Conservation (phyloP, 2,113 vertebrate species). For the Paraplagusia blochii region DNA sequence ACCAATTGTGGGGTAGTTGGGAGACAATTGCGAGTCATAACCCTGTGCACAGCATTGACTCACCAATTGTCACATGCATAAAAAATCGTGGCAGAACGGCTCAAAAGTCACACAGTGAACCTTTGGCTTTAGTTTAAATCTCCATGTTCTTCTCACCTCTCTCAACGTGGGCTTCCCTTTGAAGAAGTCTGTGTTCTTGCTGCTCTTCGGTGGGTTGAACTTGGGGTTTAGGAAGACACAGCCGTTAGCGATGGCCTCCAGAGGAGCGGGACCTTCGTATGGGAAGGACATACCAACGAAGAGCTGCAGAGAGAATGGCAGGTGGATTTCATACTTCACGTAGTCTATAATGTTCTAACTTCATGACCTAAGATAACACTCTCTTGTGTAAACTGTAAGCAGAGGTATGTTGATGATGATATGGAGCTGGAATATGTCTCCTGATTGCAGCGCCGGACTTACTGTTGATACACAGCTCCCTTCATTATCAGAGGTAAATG, state of each 20-base stretch:
- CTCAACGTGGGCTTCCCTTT: constrained; percentile 96
- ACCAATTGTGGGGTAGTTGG: too few species aligned
- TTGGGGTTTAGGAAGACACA: constrained; percentile 95
- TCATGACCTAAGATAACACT: too few species aligned
- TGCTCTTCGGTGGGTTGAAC: constrained; percentile 94
- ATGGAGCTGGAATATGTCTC: constrained; percentile 21
- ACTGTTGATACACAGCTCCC: constrained; percentile 15
- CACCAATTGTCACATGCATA: too few species aligned
- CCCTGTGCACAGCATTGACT: too few species aligned
- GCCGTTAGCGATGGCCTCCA: constrained; percentile 97
- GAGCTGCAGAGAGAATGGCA: constrained; percentile 70
- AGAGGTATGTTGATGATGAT: not conserved
- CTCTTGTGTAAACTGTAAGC: too few species aligned
- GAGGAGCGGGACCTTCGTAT: constrained; percentile 93
- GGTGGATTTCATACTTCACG: too few species aligned
- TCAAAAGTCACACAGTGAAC: too few species aligned
- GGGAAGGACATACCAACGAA: constrained; percentile 98
- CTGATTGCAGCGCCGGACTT: constrained; percentile 23
- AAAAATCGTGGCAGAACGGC: too few species aligned
- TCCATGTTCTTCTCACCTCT: constrained; percentile 80
- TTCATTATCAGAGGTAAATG: constrained; percentile 21
- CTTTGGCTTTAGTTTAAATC: not conserved
- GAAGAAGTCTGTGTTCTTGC: constrained; percentile 99
- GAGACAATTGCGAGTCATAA: too few species aligned
- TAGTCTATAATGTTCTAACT: too few species aligned